Conservation (phyloP, 2,113 vertebrate genomes). For the Gambusia holbrooki region DNA sequence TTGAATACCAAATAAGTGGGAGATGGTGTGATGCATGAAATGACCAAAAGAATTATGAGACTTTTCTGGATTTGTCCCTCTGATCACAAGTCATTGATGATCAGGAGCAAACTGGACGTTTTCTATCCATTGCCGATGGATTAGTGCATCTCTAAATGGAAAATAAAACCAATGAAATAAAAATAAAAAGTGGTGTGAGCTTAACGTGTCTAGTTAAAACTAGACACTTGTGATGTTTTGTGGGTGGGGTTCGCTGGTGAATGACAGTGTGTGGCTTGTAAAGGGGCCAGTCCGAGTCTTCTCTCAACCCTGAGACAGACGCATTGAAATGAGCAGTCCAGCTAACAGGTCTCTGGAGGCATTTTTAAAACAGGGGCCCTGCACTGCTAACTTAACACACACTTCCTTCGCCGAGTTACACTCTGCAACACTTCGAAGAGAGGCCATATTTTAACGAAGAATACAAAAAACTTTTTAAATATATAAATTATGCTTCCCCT, state of each 20-base stretch:
- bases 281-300: slow-evolving; percentile 63
- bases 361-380: slow-evolving; percentile 83
- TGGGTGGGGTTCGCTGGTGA: slow-evolving; percentile 1
- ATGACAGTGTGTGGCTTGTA: slow-evolving; percentile 62
- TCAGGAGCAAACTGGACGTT: background rate
- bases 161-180: background rate
- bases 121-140: background rate
- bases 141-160: background rate
- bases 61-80: background rate
- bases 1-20: background rate
- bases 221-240: slow-evolving; percentile 34
- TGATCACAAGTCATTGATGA: background rate
- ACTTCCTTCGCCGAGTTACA: slow-evolving; percentile 77
- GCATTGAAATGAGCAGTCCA: slow-evolving; percentile 85
- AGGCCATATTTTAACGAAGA: slow-evolving; percentile 8
- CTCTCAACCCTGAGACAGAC: slow-evolving; percentile 82
- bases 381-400: slow-evolving; percentile 82
- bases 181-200: slow-evolving; percentile 72
- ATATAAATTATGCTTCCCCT: slow-evolving; percentile 9
- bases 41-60: background rate
- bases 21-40: background rate
- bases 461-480: slow-evolving; percentile 9
- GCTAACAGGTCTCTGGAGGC: slow-evolving; percentile 86
- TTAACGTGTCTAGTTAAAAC: slow-evolving; percentile 76
- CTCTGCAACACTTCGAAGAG: slow-evolving; percentile 34